Evolutionary conservation across 2,888 invertebrate species (phyloP), one percentile per base, ranked within the genome.

Genomic region (Brachyopa scutellaris): DNA sequence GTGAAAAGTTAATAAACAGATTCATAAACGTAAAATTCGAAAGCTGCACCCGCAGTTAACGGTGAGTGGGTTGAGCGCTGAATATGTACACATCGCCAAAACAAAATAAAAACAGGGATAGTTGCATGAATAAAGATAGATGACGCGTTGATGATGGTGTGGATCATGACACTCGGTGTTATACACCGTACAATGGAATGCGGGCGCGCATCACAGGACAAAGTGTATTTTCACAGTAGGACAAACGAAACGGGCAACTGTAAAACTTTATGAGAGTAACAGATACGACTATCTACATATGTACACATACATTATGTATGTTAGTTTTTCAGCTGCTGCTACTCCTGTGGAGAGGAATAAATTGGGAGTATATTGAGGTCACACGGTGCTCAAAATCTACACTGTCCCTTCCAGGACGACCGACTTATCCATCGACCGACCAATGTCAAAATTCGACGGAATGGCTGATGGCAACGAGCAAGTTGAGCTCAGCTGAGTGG

Each of bases 1-100:
- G 66, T 33, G 79, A 80, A 80, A 80, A 80, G 80, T 80, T 80
- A 80, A 80, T 76, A 80, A 80, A 80, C 80, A 76, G 76, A 76
- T 80, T 80, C 64, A 76, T 76, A 64, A 80, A 80, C 69, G 74
- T 64, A 49, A 76, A 80, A 69, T 62, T 80, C 69, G 45, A 64
- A 76, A 76, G 42, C 57, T 76, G 57, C 49, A 69, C 7, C 51
- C 6, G 26, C 31, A 79, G 49, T 17, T 9, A 15, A 4, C 9
- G 19, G 31, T 7, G 6, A 11, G 1, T 17, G 29, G 17, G 11
- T n/a, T n/a, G n/a, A n/a, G n/a, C n/a, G n/a, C n/a, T n/a, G n/a
- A n/a, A n/a, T n/a, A n/a, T n/a, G n/a, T n/a, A n/a, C n/a, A n/a
- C 21, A 31, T 31, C 11, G n/a, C 15, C 13, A 7, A 62, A 72